phyloP scores from a whole-genome alignment of 2,888 invertebrate species.

The Oligia latruncula region DNA sequence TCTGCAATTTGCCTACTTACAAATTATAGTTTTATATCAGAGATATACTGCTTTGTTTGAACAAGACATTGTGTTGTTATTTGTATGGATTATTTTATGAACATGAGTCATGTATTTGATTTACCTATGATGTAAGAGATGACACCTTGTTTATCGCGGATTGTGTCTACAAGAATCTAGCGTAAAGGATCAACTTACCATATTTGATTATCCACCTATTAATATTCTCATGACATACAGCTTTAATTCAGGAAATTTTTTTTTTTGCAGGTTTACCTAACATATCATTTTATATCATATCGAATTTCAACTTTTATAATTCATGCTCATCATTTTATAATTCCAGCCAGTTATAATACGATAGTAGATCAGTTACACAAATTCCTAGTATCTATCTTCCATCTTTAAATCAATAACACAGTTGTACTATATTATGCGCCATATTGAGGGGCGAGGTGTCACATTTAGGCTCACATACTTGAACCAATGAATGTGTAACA shows the following conservation, averaged over 20 bases:
- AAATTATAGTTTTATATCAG: conserved; percentile 19
- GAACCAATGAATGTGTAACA: conserved; percentile 67
- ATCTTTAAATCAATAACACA: conserved; percentile 22
- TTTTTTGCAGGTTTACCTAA: not conserved
- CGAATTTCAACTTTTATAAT: conserved; percentile 9
- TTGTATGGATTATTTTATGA: not conserved
- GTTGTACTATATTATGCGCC: conserved; percentile 31
- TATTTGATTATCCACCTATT: not conserved
- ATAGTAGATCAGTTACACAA: conserved; percentile 10
- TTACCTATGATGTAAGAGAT: conserved; percentile 6
- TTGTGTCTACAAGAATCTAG: not conserved
- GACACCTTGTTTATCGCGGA: conserved; percentile 2
- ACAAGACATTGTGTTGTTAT: conserved; percentile 27
- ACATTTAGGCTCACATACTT: conserved; percentile 61
- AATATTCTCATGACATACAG: conserved; percentile 1
- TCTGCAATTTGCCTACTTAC: conserved; percentile 27
- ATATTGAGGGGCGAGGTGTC: conserved; percentile 41
- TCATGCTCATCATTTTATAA: conserved; percentile 4
- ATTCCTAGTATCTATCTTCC: conserved; percentile 14
- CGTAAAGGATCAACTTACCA: not conserved
- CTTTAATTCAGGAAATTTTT: not conserved
- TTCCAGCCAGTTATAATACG: conserved; percentile 3
- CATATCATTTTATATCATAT: not conserved
- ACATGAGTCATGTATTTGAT: conserved; percentile 13
- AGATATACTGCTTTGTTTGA: conserved; percentile 9